Evolutionary conservation across 2,888 invertebrate genomes (phyloP), one percentile per base, ranked within the genome.

Genomic region (Latheticus oryzae): DNA sequence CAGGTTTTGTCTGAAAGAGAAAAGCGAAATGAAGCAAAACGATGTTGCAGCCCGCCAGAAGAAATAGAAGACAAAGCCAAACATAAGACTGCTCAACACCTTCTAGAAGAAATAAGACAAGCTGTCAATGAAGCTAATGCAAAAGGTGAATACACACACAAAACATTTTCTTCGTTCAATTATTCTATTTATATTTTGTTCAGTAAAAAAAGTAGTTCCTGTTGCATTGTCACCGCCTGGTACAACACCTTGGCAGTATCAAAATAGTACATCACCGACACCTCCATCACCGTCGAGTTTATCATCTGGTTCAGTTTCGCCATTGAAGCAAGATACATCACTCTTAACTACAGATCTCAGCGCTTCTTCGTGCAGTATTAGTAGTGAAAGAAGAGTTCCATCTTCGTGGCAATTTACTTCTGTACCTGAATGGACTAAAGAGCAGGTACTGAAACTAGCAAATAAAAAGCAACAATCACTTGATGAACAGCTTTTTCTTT

Each of bases 111-210:
- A 83, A 93, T 93, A 73, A 85, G 91, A 62, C 91, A 91, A 79
- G 92, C 93, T 69, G 93, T 93, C 72, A 91, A 87, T 79, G 92
- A 93, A 81, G 92, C 92, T 66, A 92, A 91, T 82, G 90, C 91
- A 63, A 85, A 90, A 88, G 91, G 92, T 91, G 12, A 80, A 63
- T 11, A 26, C n/a, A n/a, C n/a, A n/a, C n/a, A n/a, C n/a, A n/a
- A n/a, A n/a, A n/a, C n/a, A n/a, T n/a, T n/a, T n/a, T n/a, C n/a
- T n/a, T n/a, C n/a, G n/a, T n/a, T n/a, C n/a, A n/a, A n/a, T 35
- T 38, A 38, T 16, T 37, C 17, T 23, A n/a, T 28, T 28, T 28
- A 8, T 28, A 11, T 23, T 15, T 8, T 45, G 42, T 37, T 37
- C 73, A 86, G 86, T 84, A 73, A 87, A 87, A 80, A 85, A 85